Evolutionary conservation across 2,113 vertebrate species (phyloP), one percentile per base, ranked within the genome.

Genomic region (Sphyrna mokarran): DNA sequence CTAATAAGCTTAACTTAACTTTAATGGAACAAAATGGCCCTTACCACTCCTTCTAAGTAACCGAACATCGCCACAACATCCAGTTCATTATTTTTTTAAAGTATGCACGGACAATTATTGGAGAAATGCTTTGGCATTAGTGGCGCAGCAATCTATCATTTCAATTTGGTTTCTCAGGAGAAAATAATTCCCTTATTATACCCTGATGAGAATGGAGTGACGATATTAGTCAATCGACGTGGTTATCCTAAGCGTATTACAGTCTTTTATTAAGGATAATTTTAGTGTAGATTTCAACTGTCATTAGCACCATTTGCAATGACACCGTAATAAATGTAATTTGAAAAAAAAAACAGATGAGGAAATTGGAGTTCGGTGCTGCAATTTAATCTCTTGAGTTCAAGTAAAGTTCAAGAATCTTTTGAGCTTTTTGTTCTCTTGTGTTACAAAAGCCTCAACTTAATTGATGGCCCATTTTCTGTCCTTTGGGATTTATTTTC

Each of bases 161-260:
- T 29, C 26, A 61, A 90, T 90, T 90, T 90, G 11, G 26, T 4
- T n/a, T 58, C 16, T 13, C 87, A 61, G 87, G 1, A 18, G 10
- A 61, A 16, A 61, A 90, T 90, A 90, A 90, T 90, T 90, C 54
- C 54, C 87, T 90, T 90, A 58, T 90, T 90, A 61, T 33, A 90
- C 87, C 87, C 87, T 90, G 87, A 61, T 61, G 87, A 90, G 87
- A 61, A 33, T 33, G 11, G 87, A 90, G 48, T 90, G 87, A 90
- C 87, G 16, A 90, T 58, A 90, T 61, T 61, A 90, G 54, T 33
- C 48, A 29, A 43, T 13, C 10, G 43, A 58, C 48, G 48, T 58
- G 48, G 58, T 22, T 89, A 33, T 89, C 20, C 48, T 33, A 89
- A 58, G 86, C 26, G 61, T 90, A 61, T 90, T 61, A 63, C 13